Conservation (phyloP, 2,888 invertebrate species). For the Synanthedon tipuliformis region DNA sequence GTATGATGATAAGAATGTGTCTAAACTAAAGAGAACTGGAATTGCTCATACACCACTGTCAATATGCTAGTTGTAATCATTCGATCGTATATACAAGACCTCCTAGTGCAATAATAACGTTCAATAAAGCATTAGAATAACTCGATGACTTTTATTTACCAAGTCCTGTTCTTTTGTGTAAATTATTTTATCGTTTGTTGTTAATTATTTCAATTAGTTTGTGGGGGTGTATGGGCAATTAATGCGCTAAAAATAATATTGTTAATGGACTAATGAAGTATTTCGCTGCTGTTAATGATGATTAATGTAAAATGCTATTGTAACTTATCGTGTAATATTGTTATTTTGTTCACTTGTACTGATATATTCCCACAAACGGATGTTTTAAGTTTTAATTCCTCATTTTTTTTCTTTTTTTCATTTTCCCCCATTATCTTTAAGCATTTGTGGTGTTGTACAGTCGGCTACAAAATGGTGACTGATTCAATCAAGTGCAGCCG, state of each 20-base stretch:
- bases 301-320: background rate
- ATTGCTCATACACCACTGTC: constrained; percentile 69
- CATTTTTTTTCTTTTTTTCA: constrained; percentile 19
- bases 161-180: constrained; percentile 52
- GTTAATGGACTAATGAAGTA: background rate
- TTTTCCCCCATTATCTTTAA: constrained; percentile 2
- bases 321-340: background rate
- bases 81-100: constrained; percentile 21
- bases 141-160: constrained; percentile 59
- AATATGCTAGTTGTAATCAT: constrained; percentile 11
- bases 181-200: constrained; percentile 42
- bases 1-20: constrained; percentile 2
- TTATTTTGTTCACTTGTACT: constrained; percentile 19
- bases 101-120: constrained; percentile 49
- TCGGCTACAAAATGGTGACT: too few relatives aligned
- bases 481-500: too few relatives aligned
- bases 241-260: constrained; percentile 7
- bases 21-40: constrained; percentile 9
- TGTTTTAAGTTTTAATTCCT: constrained; percentile 16
- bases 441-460: too few relatives aligned
- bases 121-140: constrained; percentile 56
- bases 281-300: background rate
- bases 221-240: constrained; percentile 71
- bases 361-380: constrained; percentile 67
- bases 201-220: constrained; percentile 36